Conservation (phyloP, 92 coral and sea anemone species). For the Siderastrea radians region DNA sequence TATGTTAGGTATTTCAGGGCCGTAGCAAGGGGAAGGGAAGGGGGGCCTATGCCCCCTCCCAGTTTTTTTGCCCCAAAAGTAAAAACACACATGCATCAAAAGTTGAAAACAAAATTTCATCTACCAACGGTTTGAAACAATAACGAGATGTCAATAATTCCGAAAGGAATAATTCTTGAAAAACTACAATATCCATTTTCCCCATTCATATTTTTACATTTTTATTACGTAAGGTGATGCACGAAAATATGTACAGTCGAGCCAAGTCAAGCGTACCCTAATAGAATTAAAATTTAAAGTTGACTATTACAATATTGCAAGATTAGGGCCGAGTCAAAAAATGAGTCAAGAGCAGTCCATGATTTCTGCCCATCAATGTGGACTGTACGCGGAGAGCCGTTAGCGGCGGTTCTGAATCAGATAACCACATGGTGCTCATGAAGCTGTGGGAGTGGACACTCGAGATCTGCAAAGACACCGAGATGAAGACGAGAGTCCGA, state of each 20-base stretch:
- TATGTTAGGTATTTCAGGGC: not conserved
- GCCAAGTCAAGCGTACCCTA: no score
- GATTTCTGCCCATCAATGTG: constrained; percentile 71
- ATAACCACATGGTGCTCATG: constrained; percentile 58
- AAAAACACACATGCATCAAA: not conserved
- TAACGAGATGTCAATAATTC: not conserved
- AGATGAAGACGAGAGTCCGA: constrained; percentile 63
- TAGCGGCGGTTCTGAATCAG: constrained; percentile 46
- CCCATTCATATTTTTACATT: not conserved
- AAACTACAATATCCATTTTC: not conserved
- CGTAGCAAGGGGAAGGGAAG: not conserved
- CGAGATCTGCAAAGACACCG: constrained; percentile 43
- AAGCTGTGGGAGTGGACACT: constrained; percentile 48
- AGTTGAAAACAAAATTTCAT: not conserved
- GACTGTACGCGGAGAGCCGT: constrained; percentile 71
- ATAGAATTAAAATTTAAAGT: no score
- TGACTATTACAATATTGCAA: not conserved
- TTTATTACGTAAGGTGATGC: not conserved
- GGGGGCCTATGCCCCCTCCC: not conserved
- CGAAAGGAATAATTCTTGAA: not conserved
- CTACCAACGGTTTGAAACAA: not conserved
- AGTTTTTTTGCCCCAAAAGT: not conserved
- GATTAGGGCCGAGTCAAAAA: constrained; percentile 57
- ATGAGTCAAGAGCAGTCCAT: constrained; percentile 48
- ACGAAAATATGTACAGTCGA: not conserved